A percentile compares a stretch with the other conserved stretches of the same genome.
Conservation (phyloP, 2,888 invertebrate genomes). For the Coelopa pilipes region DNA sequence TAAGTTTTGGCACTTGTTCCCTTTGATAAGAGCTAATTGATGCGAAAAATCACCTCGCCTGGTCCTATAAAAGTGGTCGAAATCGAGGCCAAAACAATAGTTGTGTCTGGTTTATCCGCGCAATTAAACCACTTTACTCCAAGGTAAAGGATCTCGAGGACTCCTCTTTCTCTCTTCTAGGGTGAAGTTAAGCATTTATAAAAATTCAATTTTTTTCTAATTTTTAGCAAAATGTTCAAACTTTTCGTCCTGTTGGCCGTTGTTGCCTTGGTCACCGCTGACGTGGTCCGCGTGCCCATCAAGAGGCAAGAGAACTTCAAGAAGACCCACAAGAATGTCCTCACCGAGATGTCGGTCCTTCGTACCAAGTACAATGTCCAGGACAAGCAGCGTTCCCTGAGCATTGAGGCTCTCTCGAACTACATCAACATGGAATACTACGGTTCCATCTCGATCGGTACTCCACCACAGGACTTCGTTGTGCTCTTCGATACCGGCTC, state of each 20-base stretch:
- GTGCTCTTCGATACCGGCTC: conserved; percentile 91
- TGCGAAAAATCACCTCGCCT: too few species aligned
- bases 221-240: conserved; percentile 39
- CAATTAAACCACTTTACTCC: background rate
- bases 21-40: too few species aligned
- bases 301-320: conserved; percentile 42
- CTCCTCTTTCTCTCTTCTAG: background rate
- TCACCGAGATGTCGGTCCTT: conserved; percentile 43
- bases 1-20: too few species aligned
- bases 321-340: conserved; percentile 38
- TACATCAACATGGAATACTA: conserved; percentile 50
- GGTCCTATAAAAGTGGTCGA: too few species aligned
- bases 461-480: conserved; percentile 88
- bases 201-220: background rate
- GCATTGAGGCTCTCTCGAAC: conserved; percentile 44
- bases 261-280: conserved; percentile 39
- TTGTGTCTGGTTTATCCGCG: conserved; percentile 7
- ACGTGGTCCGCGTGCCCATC: conserved; percentile 41
- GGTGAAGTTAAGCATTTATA: background rate
- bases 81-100: too few species aligned
- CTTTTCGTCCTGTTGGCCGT: conserved; percentile 36
- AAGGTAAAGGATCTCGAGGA: background rate
- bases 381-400: background rate
- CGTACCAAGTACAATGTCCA: conserved; percentile 6
- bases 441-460: conserved; percentile 80